Evolutionary conservation across 2,113 vertebrate genomes (phyloP).

Genomic region (Phyllostomus hastatus): DNA sequence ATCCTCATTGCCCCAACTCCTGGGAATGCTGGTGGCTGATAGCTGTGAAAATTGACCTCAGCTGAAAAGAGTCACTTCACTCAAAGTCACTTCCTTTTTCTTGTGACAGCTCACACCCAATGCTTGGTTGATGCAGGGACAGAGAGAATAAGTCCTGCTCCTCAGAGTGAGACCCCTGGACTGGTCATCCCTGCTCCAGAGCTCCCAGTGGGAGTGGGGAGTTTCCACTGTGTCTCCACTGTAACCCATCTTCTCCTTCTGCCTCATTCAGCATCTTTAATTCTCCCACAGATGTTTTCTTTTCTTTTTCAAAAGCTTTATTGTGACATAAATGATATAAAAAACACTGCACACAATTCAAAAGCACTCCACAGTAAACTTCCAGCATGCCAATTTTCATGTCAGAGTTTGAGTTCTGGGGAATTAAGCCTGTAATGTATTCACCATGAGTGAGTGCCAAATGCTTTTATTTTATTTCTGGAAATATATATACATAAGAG

Average conservation of each 20-base stretch:
- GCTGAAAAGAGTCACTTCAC: background rate
- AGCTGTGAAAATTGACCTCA: background rate
- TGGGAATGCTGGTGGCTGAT: background rate
- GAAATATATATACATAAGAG: background rate
- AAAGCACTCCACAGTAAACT: background rate
- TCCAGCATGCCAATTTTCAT: background rate
- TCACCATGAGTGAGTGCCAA: background rate
- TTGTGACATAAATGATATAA: background rate
- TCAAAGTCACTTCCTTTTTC: background rate
- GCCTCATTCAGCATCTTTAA: background rate
- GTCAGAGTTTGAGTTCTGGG: background rate
- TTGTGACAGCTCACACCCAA: background rate
- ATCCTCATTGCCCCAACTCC: background rate
- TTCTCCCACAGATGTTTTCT: background rate
- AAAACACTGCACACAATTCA: background rate
- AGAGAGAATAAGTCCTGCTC: background rate
- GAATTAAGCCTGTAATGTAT: background rate
- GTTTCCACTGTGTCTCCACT: background rate
- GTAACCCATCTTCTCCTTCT: background rate
- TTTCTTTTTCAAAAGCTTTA: background rate
- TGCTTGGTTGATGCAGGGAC: background rate
- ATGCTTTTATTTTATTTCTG: background rate
- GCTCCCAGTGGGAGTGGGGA: accelerated
- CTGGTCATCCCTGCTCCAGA: background rate
- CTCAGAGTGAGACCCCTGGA: background rate